Base-by-base conservation (phyloP, 2,888 invertebrate genomes). In the Orthosia cruda region DNA sequence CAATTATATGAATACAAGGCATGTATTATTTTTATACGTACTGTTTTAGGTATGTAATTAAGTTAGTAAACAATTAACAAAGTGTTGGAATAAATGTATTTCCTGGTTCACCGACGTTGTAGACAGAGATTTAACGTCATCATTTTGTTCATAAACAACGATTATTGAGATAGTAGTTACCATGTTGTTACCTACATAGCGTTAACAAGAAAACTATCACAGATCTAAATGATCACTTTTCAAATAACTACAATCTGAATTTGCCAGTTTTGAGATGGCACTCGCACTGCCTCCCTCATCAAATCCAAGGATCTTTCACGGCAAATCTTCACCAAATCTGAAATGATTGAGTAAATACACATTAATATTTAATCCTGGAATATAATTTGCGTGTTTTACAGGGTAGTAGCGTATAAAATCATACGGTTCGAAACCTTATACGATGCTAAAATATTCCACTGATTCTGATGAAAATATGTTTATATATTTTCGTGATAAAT, bases 391-490 rank as follows among this genome's bases (percentile, higher is more conserved):
- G 49, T 65, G 69, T 62, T 79, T 69, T 83, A 77, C 61, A 50
- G 57, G 67, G 80, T 61, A 73, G 76, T 74, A 84, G 65, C 87
- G 80, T 71, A 75, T 74, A 75, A 87, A 83, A 83, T 76, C 77
- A 72, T 76, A 70, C 57, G 71, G 72, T 70, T 77, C 49, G 47
- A 64, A 67, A 78, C 71, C 80, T 83, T 76, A 81, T 79, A 77
- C 76, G 77, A 80, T 75, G 86, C 67, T 80, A 81, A 86, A 86
- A 87, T 86, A 85, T 86, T 81, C 74, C 67, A 68, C 66, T 72
- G 65, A 55, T 78, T 69, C 63, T 75, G 74, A 86, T 87, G 76
- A 80, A 81, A 86, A 87, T 87, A 85, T 87, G 79, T 83, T 83
- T 83, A 80, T 80, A 78, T 81, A 81, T 84, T 87, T 81, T 78